A percentile compares a stretch with the other conserved stretches of the same genome.
Evolutionary conservation across 2,888 invertebrate genomes (phyloP).

Genomic region (Agonopterix heracliana): DNA sequence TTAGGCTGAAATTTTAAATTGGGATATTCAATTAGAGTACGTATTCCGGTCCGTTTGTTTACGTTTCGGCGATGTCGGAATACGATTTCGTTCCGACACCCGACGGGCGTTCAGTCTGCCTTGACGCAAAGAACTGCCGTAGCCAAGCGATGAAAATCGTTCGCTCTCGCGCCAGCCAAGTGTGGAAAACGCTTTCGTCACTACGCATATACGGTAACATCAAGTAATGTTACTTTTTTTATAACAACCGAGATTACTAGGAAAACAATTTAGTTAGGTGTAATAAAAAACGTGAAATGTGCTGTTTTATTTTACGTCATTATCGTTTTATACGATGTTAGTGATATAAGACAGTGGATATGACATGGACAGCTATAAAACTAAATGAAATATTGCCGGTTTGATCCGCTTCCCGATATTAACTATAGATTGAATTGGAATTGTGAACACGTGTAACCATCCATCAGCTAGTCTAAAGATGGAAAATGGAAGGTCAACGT

Average conservation of each 20-base stretch:
- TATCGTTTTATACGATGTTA: neutral
- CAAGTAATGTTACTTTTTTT: constrained; percentile 16
- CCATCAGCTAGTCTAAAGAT: too few species aligned
- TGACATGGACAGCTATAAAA: too few species aligned
- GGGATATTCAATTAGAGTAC: neutral
- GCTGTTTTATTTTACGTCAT: constrained; percentile 1
- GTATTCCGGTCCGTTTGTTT: constrained; percentile 30
- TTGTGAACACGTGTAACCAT: too few species aligned
- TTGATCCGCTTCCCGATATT: neutral
- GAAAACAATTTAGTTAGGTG: constrained; percentile 8
- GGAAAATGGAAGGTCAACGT: too few species aligned
- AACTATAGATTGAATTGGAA: neutral
- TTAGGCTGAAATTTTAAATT: neutral
- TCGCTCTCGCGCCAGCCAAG: constrained; percentile 24
- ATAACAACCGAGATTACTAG: constrained; percentile 7
- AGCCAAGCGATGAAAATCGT: constrained; percentile 43
- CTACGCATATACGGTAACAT: constrained; percentile 17
- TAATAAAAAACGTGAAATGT: constrained; percentile 1
- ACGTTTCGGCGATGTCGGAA: constrained; percentile 34
- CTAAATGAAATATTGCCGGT: too few species aligned
- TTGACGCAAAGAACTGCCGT: constrained; percentile 28
- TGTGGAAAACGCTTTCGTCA: constrained; percentile 61
- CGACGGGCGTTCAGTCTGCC: constrained; percentile 27
- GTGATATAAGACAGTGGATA: neutral
- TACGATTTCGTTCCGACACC: constrained; percentile 8